A percentile compares a stretch with the other conserved stretches of the same genome.
phyloP scores from a whole-genome alignment of 2,113 vertebrate species.

The Zootoca vivipara region DNA sequence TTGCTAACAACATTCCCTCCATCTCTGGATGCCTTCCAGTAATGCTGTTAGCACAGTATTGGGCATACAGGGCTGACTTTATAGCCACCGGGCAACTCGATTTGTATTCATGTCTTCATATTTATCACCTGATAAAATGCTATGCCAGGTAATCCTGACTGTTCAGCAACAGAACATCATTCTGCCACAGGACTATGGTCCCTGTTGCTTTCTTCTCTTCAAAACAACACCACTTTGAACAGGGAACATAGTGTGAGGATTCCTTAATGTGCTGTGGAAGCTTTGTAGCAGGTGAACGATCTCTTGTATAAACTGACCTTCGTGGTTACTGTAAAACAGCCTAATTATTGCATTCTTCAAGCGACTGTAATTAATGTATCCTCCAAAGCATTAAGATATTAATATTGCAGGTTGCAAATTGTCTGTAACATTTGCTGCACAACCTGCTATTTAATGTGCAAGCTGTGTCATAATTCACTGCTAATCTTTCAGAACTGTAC shows the following conservation, averaged over 20 bases:
- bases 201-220: constrained; percentile 6
- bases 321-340: constrained; percentile 51
- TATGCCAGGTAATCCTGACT: background rate
- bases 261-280: constrained; percentile 25
- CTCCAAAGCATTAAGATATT: constrained; percentile 62
- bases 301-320: constrained; percentile 62
- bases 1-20: background rate
- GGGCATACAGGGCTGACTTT: constrained; percentile 19
- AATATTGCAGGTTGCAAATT: constrained; percentile 71
- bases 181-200: background rate
- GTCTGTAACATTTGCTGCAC: constrained; percentile 61
- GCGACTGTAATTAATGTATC: constrained; percentile 69
- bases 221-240: constrained; percentile 2
- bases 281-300: constrained; percentile 62
- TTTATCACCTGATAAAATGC: constrained; percentile 30
- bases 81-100: background rate
- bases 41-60: constrained; percentile 11
- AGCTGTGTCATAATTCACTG: constrained; percentile 57
- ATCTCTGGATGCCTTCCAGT: constrained; percentile 7
- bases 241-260: background rate
- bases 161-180: background rate
- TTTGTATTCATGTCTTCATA: background rate
- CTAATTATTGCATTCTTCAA: constrained; percentile 64
- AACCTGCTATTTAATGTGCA: constrained; percentile 61
- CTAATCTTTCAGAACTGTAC: constrained; percentile 62